Percentiles rank a stretch among this genome's conserved stretches.
These are phyloP conservation scores for Ormyrus thymus DNA, from an alignment of 2,888 invertebrate species.

Conservation along the genomic window DNA sequence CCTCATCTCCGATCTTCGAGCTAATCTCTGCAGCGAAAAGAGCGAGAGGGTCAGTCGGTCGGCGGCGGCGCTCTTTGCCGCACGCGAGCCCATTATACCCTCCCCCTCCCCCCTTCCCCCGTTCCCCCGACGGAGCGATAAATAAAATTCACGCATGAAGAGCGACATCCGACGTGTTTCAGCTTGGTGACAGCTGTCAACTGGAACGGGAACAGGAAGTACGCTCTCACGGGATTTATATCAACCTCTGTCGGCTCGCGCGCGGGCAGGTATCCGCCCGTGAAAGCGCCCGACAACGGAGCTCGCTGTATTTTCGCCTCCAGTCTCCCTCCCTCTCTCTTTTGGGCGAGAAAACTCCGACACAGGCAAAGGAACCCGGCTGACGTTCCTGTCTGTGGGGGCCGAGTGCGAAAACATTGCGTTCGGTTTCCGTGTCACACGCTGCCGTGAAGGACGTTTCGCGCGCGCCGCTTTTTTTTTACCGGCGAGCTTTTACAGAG, in stretches of 20 bases:
- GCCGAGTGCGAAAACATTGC: not conserved
- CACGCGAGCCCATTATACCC: not conserved
- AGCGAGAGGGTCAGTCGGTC: no score
- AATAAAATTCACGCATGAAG: slow-evolving; percentile 59
- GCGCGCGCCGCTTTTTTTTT: no score
- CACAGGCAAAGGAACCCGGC: not conserved
- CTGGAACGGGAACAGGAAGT: slow-evolving; percentile 57
- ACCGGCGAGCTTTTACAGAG: no score
- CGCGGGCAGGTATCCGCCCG: slow-evolving; percentile 37
- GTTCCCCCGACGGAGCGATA: slow-evolving; percentile 46
- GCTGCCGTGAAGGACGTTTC: not conserved
- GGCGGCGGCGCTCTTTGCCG: not conserved
- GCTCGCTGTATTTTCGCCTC: slow-evolving; percentile 14
- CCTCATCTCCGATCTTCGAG: no score
- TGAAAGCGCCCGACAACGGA: slow-evolving; percentile 35
- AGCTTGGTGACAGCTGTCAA: slow-evolving; percentile 58
- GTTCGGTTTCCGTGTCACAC: slow-evolving; percentile 6
- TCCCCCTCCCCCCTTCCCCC: no score
- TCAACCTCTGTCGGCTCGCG: slow-evolving; percentile 38
- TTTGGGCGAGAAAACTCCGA: not conserved
- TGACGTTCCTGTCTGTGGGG: not conserved
- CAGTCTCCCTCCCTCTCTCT: not conserved
- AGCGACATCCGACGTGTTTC: slow-evolving; percentile 58
- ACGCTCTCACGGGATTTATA: slow-evolving; percentile 58
- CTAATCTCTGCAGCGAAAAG: no score